A percentile compares a stretch with the other conserved stretches of the same genome.
Conservation (phyloP, 37 sponge, comb jelly and placozoan species). For the Chondrosia reniformis region DNA sequence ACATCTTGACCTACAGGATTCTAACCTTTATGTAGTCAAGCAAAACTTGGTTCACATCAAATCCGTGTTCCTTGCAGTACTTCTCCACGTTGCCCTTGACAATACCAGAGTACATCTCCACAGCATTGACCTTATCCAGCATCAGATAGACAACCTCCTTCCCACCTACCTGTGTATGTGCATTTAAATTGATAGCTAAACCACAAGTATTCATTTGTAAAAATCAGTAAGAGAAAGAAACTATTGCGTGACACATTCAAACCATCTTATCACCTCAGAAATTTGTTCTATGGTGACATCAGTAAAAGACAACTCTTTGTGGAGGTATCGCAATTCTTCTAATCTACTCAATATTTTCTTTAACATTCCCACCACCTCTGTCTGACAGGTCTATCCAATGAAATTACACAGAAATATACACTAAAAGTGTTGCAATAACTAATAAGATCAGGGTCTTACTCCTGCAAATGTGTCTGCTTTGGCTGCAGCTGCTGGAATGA, state of each 20-base stretch:
- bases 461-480: neutral
- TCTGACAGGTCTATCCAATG: too few species aligned
- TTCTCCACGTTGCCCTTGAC: constrained; percentile 25
- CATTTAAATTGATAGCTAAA: too few species aligned
- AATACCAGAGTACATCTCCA: constrained; percentile 31
- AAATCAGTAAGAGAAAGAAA: too few species aligned
- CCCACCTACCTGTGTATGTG: too few species aligned
- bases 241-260: too few species aligned
- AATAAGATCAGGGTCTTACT: neutral
- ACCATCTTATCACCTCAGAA: constrained; percentile 9
- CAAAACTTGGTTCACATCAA: constrained; percentile 32
- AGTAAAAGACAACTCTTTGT: neutral
- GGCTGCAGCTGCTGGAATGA: neutral
- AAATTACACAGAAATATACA: neutral
- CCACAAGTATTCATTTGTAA: too few species aligned
- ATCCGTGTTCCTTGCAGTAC: constrained; percentile 25
- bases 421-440: neutral
- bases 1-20: neutral
- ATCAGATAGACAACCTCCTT: constrained; percentile 41
- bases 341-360: neutral
- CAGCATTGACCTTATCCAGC: constrained; percentile 48
- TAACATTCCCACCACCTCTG: neutral
- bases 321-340: constrained; percentile 9
- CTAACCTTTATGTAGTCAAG: constrained; percentile 60
- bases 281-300: neutral